A percentile compares a stretch with the other conserved stretches of the same genome.
Conservation (phyloP, 2,113 vertebrate genomes). For the Nipponia nippon region DNA sequence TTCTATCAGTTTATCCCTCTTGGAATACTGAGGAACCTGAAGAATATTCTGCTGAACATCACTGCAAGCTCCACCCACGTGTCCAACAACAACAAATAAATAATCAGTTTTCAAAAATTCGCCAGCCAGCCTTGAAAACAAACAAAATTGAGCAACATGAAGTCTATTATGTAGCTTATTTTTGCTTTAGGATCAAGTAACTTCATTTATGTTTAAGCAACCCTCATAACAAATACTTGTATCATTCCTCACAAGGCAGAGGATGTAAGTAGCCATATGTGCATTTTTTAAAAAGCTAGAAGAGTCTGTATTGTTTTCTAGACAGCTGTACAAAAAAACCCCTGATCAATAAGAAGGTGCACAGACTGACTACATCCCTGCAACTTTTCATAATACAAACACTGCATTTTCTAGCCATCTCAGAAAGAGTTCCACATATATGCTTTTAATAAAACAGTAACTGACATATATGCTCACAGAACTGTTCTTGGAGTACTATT, state of each 20-base stretch:
- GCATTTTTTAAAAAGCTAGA: background rate
- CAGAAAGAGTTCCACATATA: background rate
- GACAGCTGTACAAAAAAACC: background rate
- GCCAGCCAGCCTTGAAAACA: slow-evolving; percentile 79
- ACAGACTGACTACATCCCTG: background rate
- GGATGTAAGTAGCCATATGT: accelerated
- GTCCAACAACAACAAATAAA: slow-evolving; percentile 90
- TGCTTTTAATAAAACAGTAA: background rate
- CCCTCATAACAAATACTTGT: background rate
- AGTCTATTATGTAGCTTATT: background rate
- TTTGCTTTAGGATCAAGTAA: background rate
- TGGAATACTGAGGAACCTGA: slow-evolving; percentile 82
- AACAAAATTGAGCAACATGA: background rate
- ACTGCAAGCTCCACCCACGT: slow-evolving; percentile 88
- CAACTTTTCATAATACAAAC: background rate
- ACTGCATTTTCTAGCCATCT: background rate
- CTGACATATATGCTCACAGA: background rate
- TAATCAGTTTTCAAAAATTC: slow-evolving; percentile 87
- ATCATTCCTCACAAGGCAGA: background rate
- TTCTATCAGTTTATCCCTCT: slow-evolving; percentile 87
- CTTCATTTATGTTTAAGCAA: background rate
- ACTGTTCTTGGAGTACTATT: accelerated
- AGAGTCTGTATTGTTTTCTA: background rate
- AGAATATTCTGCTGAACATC: slow-evolving; percentile 88
- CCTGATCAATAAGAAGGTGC: background rate